Conservation (phyloP, 2,113 vertebrate genomes). For the Odocoileus hemionus region DNA sequence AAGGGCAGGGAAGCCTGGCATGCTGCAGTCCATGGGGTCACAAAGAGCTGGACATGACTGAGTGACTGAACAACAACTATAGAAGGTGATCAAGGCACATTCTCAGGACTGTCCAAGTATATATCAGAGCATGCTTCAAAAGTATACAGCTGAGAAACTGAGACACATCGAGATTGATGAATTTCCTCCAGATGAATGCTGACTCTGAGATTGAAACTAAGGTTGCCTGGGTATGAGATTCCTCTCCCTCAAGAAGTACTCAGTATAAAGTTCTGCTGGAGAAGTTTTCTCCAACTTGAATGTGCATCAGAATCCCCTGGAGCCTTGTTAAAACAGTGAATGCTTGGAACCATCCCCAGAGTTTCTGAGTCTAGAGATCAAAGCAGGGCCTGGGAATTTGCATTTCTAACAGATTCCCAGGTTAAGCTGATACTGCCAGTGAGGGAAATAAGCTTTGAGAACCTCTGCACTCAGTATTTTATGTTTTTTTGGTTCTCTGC, state of each 20-base stretch:
- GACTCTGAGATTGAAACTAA: not conserved
- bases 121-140: not conserved
- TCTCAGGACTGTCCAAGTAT: not conserved
- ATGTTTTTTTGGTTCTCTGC: not conserved
- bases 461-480: not conserved
- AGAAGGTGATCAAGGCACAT: not conserved
- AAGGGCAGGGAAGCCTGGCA: not conserved
- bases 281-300: not conserved
- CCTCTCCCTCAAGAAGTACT: not conserved
- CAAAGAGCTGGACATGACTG: not conserved
- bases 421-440: not conserved
- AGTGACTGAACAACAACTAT: not conserved
- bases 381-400: not conserved
- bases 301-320: not conserved
- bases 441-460: not conserved
- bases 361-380: not conserved
- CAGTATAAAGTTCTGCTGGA: not conserved
- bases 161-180: not conserved
- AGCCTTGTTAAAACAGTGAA: not conserved
- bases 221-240: not conserved
- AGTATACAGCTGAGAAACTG: not conserved
- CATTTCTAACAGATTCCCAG: not conserved
- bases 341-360: not conserved
- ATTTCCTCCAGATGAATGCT: not conserved
- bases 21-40: not conserved